These are phyloP conservation scores for Myzus persicae DNA, from an alignment of 1,140 invertebrate species.

Conservation along the genomic window DNA sequence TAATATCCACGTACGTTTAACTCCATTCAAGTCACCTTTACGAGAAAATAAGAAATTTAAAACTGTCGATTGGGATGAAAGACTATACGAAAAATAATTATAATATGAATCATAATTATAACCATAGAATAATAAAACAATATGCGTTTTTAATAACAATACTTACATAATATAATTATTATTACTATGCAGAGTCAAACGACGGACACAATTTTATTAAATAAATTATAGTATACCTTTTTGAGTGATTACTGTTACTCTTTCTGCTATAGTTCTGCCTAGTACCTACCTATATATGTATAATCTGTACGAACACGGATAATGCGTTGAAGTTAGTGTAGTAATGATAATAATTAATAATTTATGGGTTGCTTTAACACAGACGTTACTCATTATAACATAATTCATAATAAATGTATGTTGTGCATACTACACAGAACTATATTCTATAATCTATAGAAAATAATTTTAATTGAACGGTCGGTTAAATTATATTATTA, in stretches of 20 bases:
- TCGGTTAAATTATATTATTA: neutral
- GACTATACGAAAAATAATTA: neutral
- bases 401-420: neutral
- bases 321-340: neutral
- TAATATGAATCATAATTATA: neutral
- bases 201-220: neutral
- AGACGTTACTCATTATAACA: neutral
- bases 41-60: neutral
- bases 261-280: neutral
- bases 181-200: neutral
- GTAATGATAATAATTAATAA: neutral
- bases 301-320: neutral
- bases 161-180: neutral
- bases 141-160: no score
- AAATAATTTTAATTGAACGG: neutral
- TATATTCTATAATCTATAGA: no score
- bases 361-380: neutral
- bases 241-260: neutral
- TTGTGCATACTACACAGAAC: no score
- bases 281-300: neutral
- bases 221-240: neutral
- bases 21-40: neutral
- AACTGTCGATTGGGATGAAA: neutral
- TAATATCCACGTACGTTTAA: neutral
- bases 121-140: neutral